phyloP scores from a whole-genome alignment of 2,797 vertebrate genomes.

The Botia almorhae region DNA sequence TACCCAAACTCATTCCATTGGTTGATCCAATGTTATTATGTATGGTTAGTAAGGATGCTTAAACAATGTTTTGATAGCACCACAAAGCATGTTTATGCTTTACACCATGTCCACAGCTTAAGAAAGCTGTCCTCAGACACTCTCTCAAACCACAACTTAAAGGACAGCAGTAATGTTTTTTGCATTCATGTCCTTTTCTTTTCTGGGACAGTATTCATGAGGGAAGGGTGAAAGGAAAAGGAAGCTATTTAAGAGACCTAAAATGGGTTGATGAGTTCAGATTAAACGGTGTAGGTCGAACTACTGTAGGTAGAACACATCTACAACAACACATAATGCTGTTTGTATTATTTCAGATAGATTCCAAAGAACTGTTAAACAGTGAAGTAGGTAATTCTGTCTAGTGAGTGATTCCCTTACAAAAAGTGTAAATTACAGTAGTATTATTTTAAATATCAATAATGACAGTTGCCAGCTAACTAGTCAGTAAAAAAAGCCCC shows the following conservation, averaged over 20 bases:
- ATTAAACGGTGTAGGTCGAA: conserved; percentile 18
- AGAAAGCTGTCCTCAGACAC: background rate
- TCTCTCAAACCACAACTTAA: background rate
- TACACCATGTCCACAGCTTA: background rate
- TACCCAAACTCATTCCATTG: background rate
- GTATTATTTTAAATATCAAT: too few species aligned
- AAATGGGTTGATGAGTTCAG: conserved; percentile 41
- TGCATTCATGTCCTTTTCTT: conserved; percentile 16
- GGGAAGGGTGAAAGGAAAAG: conserved; percentile 37
- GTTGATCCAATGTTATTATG: background rate
- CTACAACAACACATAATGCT: too few species aligned
- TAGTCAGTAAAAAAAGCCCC: too few species aligned
- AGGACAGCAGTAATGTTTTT: conserved; percentile 1
- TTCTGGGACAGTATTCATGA: conserved; percentile 49
- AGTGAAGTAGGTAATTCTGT: too few species aligned
- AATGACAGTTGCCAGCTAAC: too few species aligned
- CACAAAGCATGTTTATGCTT: too few species aligned
- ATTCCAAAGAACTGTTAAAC: too few species aligned
- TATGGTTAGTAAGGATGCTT: background rate
- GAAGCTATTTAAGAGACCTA: conserved; percentile 42
- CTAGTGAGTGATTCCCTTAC: too few species aligned
- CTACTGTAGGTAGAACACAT: background rate
- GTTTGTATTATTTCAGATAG: too few species aligned
- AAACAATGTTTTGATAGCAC: too few species aligned
- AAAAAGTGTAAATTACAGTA: too few species aligned